Conservation (phyloP, 2,113 vertebrate genomes). For the Trematocara variabile region DNA sequence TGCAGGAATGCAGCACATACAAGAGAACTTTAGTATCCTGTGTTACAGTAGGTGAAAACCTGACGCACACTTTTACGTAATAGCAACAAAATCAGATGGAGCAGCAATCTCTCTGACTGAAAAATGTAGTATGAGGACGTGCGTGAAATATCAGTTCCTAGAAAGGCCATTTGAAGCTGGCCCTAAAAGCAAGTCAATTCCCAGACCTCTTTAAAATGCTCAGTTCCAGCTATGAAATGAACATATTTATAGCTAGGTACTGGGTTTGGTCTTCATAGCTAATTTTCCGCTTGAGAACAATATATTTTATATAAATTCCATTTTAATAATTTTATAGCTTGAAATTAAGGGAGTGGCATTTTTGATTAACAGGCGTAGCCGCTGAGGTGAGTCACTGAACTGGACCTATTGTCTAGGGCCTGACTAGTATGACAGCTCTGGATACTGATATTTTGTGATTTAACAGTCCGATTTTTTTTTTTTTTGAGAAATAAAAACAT, state of each 20-base stretch:
- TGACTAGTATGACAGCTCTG: background rate
- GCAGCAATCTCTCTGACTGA: background rate
- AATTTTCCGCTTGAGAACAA: background rate
- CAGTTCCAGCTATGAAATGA: background rate
- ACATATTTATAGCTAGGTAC: background rate
- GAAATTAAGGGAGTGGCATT: background rate
- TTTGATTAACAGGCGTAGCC: background rate
- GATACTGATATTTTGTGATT: background rate
- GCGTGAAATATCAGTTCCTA: background rate
- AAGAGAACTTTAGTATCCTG: background rate
- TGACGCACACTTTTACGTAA: background rate
- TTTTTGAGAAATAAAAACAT: background rate
- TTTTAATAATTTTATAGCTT: background rate
- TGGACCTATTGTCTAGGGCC: background rate
- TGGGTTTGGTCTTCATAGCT: background rate
- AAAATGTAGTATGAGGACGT: background rate
- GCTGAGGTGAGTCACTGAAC: background rate
- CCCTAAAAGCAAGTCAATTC: background rate
- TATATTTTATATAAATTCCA: background rate
- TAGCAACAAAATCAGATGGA: background rate
- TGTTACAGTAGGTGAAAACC: background rate
- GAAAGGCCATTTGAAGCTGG: background rate
- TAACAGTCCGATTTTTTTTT: rapidly evolving
- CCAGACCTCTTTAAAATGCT: background rate
- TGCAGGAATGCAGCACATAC: background rate